phyloP scores from a whole-genome alignment of 2,797 vertebrate species.

The Myiotriccus ornatus region DNA sequence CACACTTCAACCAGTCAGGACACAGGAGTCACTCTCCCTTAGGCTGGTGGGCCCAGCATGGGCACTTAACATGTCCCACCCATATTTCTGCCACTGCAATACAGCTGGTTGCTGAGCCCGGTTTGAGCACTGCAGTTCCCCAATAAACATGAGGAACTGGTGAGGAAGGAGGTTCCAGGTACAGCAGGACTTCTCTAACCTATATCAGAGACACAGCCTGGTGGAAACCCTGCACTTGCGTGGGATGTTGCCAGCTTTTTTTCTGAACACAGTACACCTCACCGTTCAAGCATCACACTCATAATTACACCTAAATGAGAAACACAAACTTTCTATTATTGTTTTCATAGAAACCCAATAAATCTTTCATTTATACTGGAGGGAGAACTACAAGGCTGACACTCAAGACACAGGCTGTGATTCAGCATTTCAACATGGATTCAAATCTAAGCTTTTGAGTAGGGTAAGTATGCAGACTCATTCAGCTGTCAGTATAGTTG shows the following conservation, averaged over 20 bases:
- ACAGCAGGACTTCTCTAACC: rapidly evolving
- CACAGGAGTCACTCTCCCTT: background rate
- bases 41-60: rapidly evolving
- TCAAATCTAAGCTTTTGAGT: background rate
- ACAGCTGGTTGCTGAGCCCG: background rate
- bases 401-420: background rate
- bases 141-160: background rate
- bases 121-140: background rate
- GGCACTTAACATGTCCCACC: background rate
- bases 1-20: background rate
- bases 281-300: background rate
- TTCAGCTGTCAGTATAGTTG: background rate
- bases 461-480: background rate
- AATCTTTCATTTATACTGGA: background rate
- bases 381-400: background rate
- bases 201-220: rapidly evolving
- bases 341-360: conserved; percentile 1
- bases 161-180: background rate
- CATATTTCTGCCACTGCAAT: background rate
- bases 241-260: background rate
- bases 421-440: background rate
- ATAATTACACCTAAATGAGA: background rate
- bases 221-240: background rate
- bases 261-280: background rate
- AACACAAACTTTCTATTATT: conserved; percentile 1